Evolutionary conservation across 2,113 vertebrate species (phyloP).

Genomic region (Amazona vittata): DNA sequence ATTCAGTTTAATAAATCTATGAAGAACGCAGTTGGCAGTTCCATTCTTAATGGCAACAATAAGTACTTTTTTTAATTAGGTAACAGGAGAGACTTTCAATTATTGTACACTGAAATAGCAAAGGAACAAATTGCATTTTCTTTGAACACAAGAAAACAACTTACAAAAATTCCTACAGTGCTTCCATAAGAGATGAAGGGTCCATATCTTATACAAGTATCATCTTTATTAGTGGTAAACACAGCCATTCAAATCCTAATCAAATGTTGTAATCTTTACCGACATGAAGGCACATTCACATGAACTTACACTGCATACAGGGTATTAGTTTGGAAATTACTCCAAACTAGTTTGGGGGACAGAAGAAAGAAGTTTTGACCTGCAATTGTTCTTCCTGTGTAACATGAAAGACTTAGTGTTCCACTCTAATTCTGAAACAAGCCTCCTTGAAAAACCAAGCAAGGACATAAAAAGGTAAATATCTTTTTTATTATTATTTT

Average conservation of each 20-base stretch:
- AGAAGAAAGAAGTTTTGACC: neutral
- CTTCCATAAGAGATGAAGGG: neutral
- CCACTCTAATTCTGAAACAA: neutral
- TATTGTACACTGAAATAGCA: neutral
- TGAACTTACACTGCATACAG: neutral
- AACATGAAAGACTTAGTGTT: neutral
- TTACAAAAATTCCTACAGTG: neutral
- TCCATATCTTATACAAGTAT: neutral
- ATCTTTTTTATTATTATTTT: neutral
- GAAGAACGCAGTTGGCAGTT: neutral
- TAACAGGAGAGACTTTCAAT: neutral
- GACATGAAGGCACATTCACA: fast-evolving
- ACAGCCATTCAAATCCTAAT: neutral
- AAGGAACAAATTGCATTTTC: neutral
- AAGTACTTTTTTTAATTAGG: neutral
- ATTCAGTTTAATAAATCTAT: neutral
- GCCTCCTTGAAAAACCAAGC: neutral
- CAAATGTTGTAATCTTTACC: neutral
- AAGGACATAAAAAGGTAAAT: neutral
- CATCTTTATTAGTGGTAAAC: neutral
- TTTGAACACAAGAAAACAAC: neutral
- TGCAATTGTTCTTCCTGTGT: neutral
- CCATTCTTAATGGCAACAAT: neutral
- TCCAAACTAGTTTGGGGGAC: neutral
- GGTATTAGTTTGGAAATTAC: neutral